A percentile compares a stretch with the other conserved stretches of the same genome.
phyloP scores from a whole-genome alignment of 2,888 invertebrate genomes.

The Leuctra nigra region DNA sequence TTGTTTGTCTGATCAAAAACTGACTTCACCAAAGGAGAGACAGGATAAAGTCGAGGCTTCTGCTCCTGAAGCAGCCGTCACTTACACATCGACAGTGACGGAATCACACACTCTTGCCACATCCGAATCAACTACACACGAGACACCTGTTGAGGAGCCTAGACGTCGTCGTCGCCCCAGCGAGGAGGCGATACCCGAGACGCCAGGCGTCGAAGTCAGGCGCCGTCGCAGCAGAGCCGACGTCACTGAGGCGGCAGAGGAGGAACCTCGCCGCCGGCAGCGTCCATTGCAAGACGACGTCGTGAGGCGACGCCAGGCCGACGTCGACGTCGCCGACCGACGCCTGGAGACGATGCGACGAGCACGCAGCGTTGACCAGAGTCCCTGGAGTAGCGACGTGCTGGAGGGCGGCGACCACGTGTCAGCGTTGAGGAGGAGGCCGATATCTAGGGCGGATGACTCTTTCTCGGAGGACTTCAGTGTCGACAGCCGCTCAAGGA shows the following conservation, averaged over 20 bases:
- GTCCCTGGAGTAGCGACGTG: constrained; percentile 17
- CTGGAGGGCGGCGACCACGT: constrained; percentile 14
- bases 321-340: constrained; percentile 22
- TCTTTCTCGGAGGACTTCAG: constrained; percentile 23
- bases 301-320: constrained; percentile 27
- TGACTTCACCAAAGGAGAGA: constrained; percentile 11
- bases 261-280: constrained; percentile 30
- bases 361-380: constrained; percentile 23
- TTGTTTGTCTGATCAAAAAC: constrained; percentile 23
- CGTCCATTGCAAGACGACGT: constrained; percentile 31
- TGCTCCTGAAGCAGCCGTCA: neutral
- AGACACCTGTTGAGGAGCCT: constrained; percentile 14
- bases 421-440: constrained; percentile 24
- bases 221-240: no score
- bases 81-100: neutral
- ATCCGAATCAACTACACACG: constrained; percentile 20
- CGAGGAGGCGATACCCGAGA: constrained; percentile 35
- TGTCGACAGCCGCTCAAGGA: constrained; percentile 7
- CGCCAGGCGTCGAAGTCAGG: neutral
- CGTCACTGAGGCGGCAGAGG: neutral
- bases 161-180: constrained; percentile 32
- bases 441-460: constrained; percentile 25
- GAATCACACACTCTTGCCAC: constrained; percentile 15
- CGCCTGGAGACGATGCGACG: constrained; percentile 19
- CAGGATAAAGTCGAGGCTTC: neutral